phyloP scores from a whole-genome alignment of 2,797 vertebrate species.

The Myotis myotis region DNA sequence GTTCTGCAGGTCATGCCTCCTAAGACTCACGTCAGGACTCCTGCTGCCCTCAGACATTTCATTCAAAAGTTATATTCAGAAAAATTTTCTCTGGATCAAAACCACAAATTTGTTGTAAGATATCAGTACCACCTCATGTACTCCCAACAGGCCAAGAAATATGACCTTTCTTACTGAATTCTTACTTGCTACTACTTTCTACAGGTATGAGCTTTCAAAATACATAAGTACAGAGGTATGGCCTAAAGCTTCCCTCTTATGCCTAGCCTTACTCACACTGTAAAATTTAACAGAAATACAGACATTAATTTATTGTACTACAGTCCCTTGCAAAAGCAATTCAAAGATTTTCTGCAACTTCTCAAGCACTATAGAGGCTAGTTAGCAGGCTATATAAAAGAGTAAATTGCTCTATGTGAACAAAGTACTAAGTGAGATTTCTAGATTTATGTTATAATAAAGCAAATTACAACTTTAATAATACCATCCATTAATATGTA shows the following conservation, averaged over 20 bases:
- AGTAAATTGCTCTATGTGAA: neutral
- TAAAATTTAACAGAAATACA: conserved; percentile 8
- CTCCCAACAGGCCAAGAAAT: neutral
- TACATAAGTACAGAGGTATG: neutral
- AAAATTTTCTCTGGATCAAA: neutral
- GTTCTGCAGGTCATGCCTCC: neutral
- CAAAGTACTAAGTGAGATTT: neutral
- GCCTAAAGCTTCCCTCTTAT: neutral
- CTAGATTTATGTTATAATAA: neutral
- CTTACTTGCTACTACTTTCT: neutral
- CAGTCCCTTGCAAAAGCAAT: neutral
- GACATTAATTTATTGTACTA: neutral
- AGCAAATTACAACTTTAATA: neutral
- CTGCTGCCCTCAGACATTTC: neutral
- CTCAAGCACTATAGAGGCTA: neutral
- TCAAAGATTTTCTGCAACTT: neutral
- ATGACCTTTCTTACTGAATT: neutral
- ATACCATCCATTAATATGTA: neutral
- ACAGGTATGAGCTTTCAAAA: neutral
- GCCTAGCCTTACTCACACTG: neutral
- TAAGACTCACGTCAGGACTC: neutral
- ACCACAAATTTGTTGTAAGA: neutral
- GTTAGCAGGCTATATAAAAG: neutral
- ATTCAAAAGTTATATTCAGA: neutral
- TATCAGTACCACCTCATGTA: neutral